Evolutionary conservation across 2,113 vertebrate genomes (phyloP).

Genomic region (Caranx melampygus): DNA sequence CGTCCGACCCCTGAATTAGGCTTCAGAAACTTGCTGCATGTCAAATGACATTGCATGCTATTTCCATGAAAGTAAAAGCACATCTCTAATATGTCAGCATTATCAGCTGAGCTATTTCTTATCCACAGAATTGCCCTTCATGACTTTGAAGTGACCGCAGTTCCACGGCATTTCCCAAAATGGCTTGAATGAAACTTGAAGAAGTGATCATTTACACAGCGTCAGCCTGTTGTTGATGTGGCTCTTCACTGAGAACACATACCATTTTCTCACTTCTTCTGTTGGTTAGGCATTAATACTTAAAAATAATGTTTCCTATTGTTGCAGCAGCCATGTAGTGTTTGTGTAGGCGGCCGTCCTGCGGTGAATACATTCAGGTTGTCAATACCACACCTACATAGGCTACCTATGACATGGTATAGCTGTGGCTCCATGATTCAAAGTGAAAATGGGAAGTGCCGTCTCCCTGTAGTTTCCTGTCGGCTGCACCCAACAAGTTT

Average conservation of each 20-base stretch:
- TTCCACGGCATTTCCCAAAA: neutral
- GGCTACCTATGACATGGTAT: conserved; percentile 65
- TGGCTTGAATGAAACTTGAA: neutral
- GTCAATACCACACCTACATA: conserved; percentile 62
- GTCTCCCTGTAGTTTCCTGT: conserved; percentile 92
- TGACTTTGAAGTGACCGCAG: neutral
- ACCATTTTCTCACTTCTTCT: conserved; percentile 12
- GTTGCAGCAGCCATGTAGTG: conserved; percentile 75
- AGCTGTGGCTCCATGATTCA: conserved; percentile 82
- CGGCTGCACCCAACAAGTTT: conserved; percentile 86
- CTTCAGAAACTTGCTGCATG: too few relatives aligned
- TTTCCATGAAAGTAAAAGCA: too few relatives aligned
- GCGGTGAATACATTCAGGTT: conserved; percentile 46
- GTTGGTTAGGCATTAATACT: conserved; percentile 60
- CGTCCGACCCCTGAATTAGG: too few relatives aligned
- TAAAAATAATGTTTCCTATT: conserved; percentile 78
- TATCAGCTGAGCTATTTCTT: too few relatives aligned
- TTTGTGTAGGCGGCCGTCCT: conserved; percentile 69
- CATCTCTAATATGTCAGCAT: too few relatives aligned
- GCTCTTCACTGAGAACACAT: neutral
- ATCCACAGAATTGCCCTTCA: too few relatives aligned
- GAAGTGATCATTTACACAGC: too few relatives aligned
- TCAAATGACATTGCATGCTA: too few relatives aligned
- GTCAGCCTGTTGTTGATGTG: too few relatives aligned
- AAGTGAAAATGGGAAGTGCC: conserved; percentile 94